Base-by-base conservation (phyloP, 2,888 invertebrate genomes). In the Agapostemon virescens region DNA sequence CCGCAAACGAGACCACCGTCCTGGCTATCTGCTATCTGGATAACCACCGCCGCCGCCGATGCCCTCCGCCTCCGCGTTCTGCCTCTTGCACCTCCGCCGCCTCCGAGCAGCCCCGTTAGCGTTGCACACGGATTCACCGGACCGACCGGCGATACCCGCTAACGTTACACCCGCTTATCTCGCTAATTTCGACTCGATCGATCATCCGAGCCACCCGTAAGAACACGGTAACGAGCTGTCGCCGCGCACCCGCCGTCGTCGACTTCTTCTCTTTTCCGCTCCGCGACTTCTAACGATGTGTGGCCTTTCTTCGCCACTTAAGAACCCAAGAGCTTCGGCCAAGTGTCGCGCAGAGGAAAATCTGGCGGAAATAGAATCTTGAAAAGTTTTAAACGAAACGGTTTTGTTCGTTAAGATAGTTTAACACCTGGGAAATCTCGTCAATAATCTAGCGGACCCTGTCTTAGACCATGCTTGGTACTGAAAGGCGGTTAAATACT, bases 21-120 rank as follows among this genome's bases (percentile, higher is more conserved):
- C 92, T 91, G 92, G 92, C 92, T 92, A 92, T 92, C 92, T 91
- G 92, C 92, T 92, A 92, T 92, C 92, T 90, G 92, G 92, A 92
- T 92, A 92, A 92, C 92, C 92, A 89, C 92, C 90, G 83, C 88
- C 86, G 88, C 90, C 87, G 84, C 85, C 83, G 84, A 73, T 82
- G 74, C 78, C 81, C 71, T 71, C 81, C 70, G 55, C 55, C 61
- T 33, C 58, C 70, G 70, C 70, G 79, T 67, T 77, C 74, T 42
- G 42, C 77, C 58, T 49, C 49, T 63, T 70, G 70, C 74, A 63
- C 80, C 78, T 77, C 76, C 79, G 55, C 77, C 78, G 55, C 77
- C 78, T 55, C 69, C 70, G 64, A 72, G 55, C 61, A 40, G 49
- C 73, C 74, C 17, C 79, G 72, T 72, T 52, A 52, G 20, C 66